Conservation (phyloP, 2,113 vertebrate genomes). For the Gymnorhina tibicen region DNA sequence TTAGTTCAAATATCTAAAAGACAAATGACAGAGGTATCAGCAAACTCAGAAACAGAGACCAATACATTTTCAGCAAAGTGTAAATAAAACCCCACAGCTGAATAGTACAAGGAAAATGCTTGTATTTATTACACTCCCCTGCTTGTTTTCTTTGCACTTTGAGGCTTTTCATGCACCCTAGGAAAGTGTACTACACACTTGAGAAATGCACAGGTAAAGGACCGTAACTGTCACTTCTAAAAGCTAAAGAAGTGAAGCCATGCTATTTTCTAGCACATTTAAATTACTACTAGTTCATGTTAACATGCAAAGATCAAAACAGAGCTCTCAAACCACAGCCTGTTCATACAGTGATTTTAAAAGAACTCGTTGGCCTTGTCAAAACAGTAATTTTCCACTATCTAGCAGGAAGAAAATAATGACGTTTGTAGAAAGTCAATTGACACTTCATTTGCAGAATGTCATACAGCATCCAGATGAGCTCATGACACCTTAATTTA, state of each 20-base stretch:
- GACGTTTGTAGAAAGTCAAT: background rate
- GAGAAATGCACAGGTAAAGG: background rate
- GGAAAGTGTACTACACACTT: background rate
- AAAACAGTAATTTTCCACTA: slow-evolving; percentile 46
- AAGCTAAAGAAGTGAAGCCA: background rate
- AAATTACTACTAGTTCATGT: background rate
- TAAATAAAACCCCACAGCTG: background rate
- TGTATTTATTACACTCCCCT: background rate
- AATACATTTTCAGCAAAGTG: background rate
- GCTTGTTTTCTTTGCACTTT: background rate
- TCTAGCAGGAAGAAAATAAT: slow-evolving; percentile 13
- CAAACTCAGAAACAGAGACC: background rate
- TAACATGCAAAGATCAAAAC: slow-evolving; percentile 40
- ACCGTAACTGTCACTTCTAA: background rate
- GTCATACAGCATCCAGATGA: background rate
- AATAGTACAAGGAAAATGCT: background rate
- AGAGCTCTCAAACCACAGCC: slow-evolving; percentile 9
- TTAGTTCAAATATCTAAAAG: background rate
- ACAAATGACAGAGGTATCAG: background rate
- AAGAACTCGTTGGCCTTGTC: slow-evolving; percentile 11
- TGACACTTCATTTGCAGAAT: slow-evolving; percentile 18
- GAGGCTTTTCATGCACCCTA: background rate
- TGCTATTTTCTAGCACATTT: background rate
- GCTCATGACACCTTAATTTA: background rate
- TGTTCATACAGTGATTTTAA: background rate